Evolutionary conservation across 2,113 vertebrate genomes (phyloP), one percentile per base, ranked within the genome.

Genomic region (Brachionichthys hirsutus): DNA sequence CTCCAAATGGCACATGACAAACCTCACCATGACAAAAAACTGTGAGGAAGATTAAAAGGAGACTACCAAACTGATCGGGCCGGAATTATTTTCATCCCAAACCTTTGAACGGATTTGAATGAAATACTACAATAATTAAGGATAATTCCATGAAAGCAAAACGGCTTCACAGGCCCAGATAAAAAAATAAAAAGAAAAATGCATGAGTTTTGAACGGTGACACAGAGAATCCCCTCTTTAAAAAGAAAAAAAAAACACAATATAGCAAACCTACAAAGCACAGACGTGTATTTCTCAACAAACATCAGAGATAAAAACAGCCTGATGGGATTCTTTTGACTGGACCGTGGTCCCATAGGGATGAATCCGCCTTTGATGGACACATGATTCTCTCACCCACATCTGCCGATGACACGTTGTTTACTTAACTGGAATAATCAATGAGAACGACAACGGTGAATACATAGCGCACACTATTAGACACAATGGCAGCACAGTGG

Each of bases 401-500:
- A 69, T 79, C 65, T 59, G 62, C 44, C 50, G 41, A 67, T 49
- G 60, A 74, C 46, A 62, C 63, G 15, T 48, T 66, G 55, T 60
- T 77, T 61, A 59, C 46, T 70, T 55, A 17, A 43, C 44, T 66
- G 57, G 45, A 70, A 72, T 67, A 67, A 74, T 76, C 57, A 50
- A 80, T 44, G 51, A 67, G 20, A 58, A 45, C 68, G 58, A 54
- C 60, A 63, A 52, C 20, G 45, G 50, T 64, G 67, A 47, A 47
- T 24, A 56, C 42, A 20, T 43, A 19, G 40, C 46, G 46, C 58
- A 54, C 30, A 70, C 18, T 2, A 38, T 46, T 15, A 38, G 42
- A 52, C 18, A 20, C 22, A 17, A 15, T 52, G 63, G 70, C 65
- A 63, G 64, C 67, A 69, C 40, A 57, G 54, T 48, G 16, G 13